Evolutionary conservation across 2,888 invertebrate genomes (phyloP), one percentile per base, ranked within the genome.

Genomic region (Dryococelus australis): DNA sequence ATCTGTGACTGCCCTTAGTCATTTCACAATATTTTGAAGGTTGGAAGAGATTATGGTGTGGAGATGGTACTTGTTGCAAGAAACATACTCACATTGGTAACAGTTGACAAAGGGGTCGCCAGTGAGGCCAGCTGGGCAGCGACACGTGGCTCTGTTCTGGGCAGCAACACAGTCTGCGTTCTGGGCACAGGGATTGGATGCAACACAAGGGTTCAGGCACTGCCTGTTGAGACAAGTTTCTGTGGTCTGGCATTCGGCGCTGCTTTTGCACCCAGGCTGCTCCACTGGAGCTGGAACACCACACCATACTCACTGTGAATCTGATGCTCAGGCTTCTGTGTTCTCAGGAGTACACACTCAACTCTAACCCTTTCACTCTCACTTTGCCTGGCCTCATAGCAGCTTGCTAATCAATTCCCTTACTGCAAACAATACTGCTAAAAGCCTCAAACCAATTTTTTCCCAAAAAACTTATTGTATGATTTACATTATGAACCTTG

Each of bases 41-140:
- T 35, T 35, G 35, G 35, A 35, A 35, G 35, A 4, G 35, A 35
- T 1, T 35, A 35, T 4, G 35, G 35, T 4, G 35, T 13, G 16
- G n/a, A 85, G 84, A 85, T 24, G 43, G 43, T n/a, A 20, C 47
- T 35, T 28, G 26, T n/a, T 24, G n/a, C 6, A 0, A 84, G 8
- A 84, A 5, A 10, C 20, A 43, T 16, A 43, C 90, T 89, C 91
- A 93, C 93, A 92, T 92, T 92, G 92, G 90, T 94, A 95, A 91
- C 98, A 98, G 90, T 95, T 96, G 87, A 95, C 93, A 90, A 96
- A 96, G n/a, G 98, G 97, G 94, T 98, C 95, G 88, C 98, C 98
- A 89, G 94, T 94, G 43, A 95, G 93, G 26, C 96, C 96, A 16
- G 94, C 92, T 84, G 96, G 95, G 91, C 98, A 98, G 86, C 94